These are phyloP conservation scores for Pygocentrus nattereri DNA, from an alignment of 2,797 vertebrate species.

Conservation along the genomic window DNA sequence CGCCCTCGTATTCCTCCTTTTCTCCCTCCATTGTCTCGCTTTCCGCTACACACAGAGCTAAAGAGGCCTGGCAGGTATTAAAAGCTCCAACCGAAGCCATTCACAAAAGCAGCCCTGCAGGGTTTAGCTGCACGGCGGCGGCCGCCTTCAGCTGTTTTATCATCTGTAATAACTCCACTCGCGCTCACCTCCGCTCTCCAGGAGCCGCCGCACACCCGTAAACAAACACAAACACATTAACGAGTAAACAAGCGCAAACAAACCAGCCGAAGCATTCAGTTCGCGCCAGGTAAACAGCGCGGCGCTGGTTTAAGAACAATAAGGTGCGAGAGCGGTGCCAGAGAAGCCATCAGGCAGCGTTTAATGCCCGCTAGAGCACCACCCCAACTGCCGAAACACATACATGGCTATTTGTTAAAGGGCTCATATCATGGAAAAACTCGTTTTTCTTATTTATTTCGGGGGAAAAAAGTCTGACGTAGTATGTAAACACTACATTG, in stretches of 20 bases:
- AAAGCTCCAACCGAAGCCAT: slow-evolving; percentile 39
- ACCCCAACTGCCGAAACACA: slow-evolving; percentile 16
- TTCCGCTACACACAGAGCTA: slow-evolving; percentile 32
- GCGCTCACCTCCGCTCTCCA: slow-evolving; percentile 16
- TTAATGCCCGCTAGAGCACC: not conserved
- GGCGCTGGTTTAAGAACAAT: slow-evolving; percentile 47
- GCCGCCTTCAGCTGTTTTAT: not conserved
- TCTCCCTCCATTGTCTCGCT: slow-evolving; percentile 37
- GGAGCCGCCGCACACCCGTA: slow-evolving; percentile 43
- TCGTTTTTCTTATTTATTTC: too few species aligned
- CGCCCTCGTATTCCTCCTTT: slow-evolving; percentile 8
- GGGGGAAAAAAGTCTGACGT: too few species aligned
- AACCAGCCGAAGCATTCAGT: slow-evolving; percentile 30
- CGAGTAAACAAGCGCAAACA: slow-evolving; percentile 36
- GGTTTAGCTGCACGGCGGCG: not conserved
- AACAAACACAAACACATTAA: slow-evolving; percentile 46
- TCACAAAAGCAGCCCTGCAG: slow-evolving; percentile 35
- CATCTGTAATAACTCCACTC: slow-evolving; percentile 6
- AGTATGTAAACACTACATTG: too few species aligned
- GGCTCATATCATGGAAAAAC: too few species aligned
- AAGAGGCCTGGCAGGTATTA: slow-evolving; percentile 46
- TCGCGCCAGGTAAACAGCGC: slow-evolving; percentile 5
- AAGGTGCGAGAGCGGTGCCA: slow-evolving; percentile 22
- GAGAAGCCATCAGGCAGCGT: slow-evolving; percentile 38
- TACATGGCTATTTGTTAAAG: not conserved